A percentile compares a stretch with the other conserved stretches of the same genome.
Conservation (phyloP, 2,888 invertebrate genomes). For the Ormyrus rosae region DNA sequence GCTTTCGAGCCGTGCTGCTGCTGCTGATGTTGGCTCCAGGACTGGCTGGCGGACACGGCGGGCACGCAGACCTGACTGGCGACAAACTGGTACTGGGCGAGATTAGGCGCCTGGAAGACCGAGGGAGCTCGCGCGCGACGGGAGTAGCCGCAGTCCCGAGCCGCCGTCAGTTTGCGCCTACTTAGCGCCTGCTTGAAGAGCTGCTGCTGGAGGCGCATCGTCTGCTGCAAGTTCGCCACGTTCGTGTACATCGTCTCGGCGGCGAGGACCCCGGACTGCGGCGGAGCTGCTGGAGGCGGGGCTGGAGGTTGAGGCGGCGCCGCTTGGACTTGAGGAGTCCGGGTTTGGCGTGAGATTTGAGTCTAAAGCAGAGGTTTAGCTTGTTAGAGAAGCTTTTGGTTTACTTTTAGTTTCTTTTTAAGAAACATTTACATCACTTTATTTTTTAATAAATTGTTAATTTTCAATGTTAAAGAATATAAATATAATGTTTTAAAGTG, state of each 20-base stretch:
- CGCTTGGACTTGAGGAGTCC: too few relatives aligned
- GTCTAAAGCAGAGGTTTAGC: constrained; percentile 12
- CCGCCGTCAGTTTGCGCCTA: constrained; percentile 69
- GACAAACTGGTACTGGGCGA: constrained; percentile 80
- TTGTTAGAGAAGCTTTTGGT: too few relatives aligned
- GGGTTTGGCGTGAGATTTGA: constrained; percentile 51
- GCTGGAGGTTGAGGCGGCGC: constrained; percentile 24
- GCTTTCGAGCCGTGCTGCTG: constrained; percentile 38
- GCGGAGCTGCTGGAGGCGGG: constrained; percentile 6
- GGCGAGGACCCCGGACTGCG: constrained; percentile 64
- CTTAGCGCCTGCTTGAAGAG: constrained; percentile 78
- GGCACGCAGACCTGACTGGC: constrained; percentile 77
- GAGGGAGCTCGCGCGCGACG: not conserved
- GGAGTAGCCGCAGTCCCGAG: constrained; percentile 64
- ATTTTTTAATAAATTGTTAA: too few relatives aligned
- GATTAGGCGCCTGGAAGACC: constrained; percentile 78
- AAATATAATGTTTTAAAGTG: too few relatives aligned
- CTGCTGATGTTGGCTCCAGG: not conserved
- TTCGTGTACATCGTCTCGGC: constrained; percentile 85
- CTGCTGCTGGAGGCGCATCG: constrained; percentile 83
- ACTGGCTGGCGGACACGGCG: constrained; percentile 61
- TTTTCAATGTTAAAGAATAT: too few relatives aligned
- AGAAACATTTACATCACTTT: too few relatives aligned
- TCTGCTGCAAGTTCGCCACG: constrained; percentile 82
- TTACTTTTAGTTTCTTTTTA: too few relatives aligned